A percentile compares a stretch with the other conserved stretches of the same genome.
phyloP scores from a whole-genome alignment of 92 coral and sea anemone species.

The Plumapathes pennacea region DNA sequence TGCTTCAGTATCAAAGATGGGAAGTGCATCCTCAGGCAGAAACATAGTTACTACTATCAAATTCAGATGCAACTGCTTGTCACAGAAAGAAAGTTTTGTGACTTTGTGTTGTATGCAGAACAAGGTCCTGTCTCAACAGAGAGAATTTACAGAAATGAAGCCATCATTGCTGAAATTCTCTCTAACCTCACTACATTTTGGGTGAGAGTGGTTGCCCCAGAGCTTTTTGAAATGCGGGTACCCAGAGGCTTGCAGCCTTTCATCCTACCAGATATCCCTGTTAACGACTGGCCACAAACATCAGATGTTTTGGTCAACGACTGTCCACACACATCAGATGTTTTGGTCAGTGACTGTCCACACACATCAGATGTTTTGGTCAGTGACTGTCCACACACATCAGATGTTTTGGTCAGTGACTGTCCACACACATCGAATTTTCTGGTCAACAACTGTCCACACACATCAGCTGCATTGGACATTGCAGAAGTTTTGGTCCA shows the following conservation, averaged over 20 bases:
- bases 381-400: neutral
- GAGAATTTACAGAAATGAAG: slow-evolving; percentile 46
- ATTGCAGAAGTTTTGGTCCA: neutral
- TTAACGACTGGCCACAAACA: too few species aligned
- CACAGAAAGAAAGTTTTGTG: slow-evolving; percentile 46
- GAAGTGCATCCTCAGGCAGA: slow-evolving; percentile 32
- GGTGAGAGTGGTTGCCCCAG: slow-evolving; percentile 47
- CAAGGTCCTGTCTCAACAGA: slow-evolving; percentile 46
- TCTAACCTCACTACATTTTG: slow-evolving; percentile 31
- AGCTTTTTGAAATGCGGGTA: slow-evolving; percentile 55
- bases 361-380: neutral
- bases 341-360: neutral
- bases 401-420: neutral
- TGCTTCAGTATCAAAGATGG: slow-evolving; percentile 43
- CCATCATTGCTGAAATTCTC: slow-evolving; percentile 38
- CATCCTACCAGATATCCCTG: slow-evolving; percentile 9
- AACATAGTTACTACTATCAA: slow-evolving; percentile 42
- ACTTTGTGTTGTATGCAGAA: slow-evolving; percentile 42
- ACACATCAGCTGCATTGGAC: neutral
- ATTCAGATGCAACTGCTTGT: slow-evolving; percentile 43
- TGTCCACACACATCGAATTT: too few species aligned
- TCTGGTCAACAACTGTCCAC: neutral
- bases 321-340: neutral
- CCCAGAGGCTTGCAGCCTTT: slow-evolving; percentile 42
- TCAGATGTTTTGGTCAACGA: neutral